Conservation (phyloP, 2,113 vertebrate genomes). For the Conger conger region DNA sequence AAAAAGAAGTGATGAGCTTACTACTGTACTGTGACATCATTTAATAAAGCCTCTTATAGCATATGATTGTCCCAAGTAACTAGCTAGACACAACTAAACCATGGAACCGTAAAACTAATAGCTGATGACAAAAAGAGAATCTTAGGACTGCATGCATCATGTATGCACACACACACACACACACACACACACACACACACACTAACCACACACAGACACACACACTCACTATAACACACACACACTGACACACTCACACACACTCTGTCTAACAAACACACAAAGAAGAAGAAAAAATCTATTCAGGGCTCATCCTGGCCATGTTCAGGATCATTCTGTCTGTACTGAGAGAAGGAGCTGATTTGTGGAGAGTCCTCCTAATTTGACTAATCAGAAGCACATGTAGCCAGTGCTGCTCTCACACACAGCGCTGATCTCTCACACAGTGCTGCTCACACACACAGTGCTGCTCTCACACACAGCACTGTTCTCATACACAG, state of each 20-base stretch:
- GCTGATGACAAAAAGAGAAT: not conserved
- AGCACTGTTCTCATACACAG: too few relatives aligned
- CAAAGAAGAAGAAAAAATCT: not conserved
- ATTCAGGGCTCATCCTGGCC: conserved; percentile 5
- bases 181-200: not conserved
- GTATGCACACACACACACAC: too few relatives aligned
- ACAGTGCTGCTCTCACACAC: too few relatives aligned
- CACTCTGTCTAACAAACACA: too few relatives aligned
- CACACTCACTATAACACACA: too few relatives aligned
- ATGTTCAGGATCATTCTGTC: conserved; percentile 35
- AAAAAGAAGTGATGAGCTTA: not conserved
- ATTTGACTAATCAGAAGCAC: conserved; percentile 48
- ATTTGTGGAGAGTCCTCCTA: conserved; percentile 38
- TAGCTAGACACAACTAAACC: too few relatives aligned
- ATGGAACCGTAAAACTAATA: not conserved
- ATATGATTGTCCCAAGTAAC: too few relatives aligned
- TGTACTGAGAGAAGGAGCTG: conserved; percentile 33
- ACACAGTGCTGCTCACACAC: too few relatives aligned
- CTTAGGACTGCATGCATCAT: not conserved
- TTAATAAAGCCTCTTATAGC: too few relatives aligned
- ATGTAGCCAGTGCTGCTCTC: conserved; percentile 30
- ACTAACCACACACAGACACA: not conserved
- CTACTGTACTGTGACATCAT: too few relatives aligned
- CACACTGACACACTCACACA: not conserved
- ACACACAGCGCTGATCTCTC: conserved; percentile 4